A percentile compares a stretch with the other conserved stretches of the same genome.
phyloP scores from a whole-genome alignment of 2,797 vertebrate species.

The Peromyscus melanophrys region DNA sequence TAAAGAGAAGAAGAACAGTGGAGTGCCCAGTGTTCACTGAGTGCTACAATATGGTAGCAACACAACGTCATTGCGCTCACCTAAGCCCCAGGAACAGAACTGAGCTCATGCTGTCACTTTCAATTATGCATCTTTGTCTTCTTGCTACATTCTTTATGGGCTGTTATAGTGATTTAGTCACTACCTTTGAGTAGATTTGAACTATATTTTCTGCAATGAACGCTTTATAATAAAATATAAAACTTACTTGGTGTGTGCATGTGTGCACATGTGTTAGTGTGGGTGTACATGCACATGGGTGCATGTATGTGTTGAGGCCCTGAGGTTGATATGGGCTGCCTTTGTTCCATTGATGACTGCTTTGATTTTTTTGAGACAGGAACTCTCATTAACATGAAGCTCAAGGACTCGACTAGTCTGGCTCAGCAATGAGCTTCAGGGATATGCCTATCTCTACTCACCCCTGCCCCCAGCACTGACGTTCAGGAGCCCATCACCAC shows the following conservation, averaged over 20 bases:
- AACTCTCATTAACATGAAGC: neutral
- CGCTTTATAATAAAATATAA: constrained; percentile 46
- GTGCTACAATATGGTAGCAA: neutral
- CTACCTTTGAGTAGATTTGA: constrained; percentile 26
- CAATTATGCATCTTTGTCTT: constrained; percentile 3
- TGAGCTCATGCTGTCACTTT: neutral
- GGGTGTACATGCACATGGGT: neutral
- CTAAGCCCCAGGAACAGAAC: neutral
- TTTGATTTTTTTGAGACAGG: neutral
- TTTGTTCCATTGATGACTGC: neutral
- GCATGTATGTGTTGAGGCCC: neutral
- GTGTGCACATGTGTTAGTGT: neutral
- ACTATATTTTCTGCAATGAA: constrained; percentile 8
- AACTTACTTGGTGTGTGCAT: neutral
- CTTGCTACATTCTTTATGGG: neutral
- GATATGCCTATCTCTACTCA: neutral
- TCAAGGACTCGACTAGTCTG: neutral
- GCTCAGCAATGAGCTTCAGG: neutral
- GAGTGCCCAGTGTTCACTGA: neutral
- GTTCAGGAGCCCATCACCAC: neutral
- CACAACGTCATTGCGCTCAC: neutral
- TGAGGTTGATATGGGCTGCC: neutral
- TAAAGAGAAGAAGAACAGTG: neutral
- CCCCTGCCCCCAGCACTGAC: neutral
- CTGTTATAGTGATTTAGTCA: neutral